Conservation (phyloP, 2,888 invertebrate genomes). For the Leucophenga montana region DNA sequence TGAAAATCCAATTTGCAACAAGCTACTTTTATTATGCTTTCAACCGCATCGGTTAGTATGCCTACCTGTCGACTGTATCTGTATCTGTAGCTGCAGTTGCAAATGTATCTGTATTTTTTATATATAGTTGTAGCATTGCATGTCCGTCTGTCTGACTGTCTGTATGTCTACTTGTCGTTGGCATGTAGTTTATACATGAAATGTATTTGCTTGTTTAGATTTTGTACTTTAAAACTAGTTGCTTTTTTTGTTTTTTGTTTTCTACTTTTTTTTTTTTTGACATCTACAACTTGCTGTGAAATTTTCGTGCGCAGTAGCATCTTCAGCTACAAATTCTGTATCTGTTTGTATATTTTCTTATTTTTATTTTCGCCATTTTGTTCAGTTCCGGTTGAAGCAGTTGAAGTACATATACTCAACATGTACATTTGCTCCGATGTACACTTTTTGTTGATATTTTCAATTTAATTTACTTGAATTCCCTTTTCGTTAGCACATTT, state of each 20-base stretch:
- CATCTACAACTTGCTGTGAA: slow-evolving; percentile 34
- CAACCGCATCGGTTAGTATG: neutral
- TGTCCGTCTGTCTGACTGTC: too few species aligned
- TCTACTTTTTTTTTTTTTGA: slow-evolving; percentile 37
- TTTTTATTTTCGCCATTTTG: too few species aligned
- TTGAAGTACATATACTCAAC: neutral
- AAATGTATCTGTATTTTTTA: too few species aligned
- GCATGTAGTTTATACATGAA: too few species aligned
- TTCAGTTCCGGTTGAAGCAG: neutral
- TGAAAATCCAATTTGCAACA: slow-evolving; percentile 25
- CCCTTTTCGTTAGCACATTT: neutral
- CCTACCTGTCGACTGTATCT: slow-evolving; percentile 1
- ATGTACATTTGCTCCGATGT: neutral
- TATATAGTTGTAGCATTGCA: too few species aligned
- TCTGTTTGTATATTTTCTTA: too few species aligned
- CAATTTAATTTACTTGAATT: neutral
- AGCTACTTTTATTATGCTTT: slow-evolving; percentile 9
- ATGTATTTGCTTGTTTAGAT: too few species aligned
- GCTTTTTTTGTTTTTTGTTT: too few species aligned
- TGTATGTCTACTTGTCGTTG: too few species aligned
- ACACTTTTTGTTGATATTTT: neutral
- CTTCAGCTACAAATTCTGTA: slow-evolving; percentile 46
- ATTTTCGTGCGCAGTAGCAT: too few species aligned
- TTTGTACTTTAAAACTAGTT: too few species aligned
- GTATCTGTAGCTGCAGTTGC: neutral